Percentiles rank a stretch among this genome's conserved stretches.
Evolutionary conservation across 2,888 invertebrate species (phyloP).

Genomic region (Tenthredo livida): DNA sequence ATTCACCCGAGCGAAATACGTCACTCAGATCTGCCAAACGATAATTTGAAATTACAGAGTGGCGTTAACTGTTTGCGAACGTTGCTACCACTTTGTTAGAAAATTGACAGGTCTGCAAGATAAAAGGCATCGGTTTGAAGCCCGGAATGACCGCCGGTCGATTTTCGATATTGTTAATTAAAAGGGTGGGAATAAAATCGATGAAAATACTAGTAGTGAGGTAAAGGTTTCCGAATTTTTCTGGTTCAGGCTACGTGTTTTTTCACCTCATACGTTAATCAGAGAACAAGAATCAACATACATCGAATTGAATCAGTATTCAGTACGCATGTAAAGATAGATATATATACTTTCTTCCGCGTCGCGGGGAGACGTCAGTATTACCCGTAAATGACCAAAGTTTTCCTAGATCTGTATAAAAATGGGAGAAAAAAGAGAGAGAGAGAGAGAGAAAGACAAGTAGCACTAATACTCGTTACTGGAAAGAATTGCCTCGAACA

Average conservation of each 20-base stretch:
- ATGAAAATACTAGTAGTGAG: background rate
- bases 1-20: background rate
- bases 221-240: background rate
- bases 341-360: background rate
- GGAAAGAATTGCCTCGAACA: slow-evolving; percentile 34
- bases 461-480: slow-evolving; percentile 34
- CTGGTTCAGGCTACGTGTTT: too few relatives aligned
- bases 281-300: background rate
- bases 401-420: slow-evolving; percentile 17
- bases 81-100: slow-evolving; percentile 22
- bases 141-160: background rate
- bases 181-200: slow-evolving; percentile 21
- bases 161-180: slow-evolving; percentile 18
- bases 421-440: background rate
- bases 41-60: slow-evolving; percentile 42
- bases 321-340: background rate
- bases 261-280: background rate
- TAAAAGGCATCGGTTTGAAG: slow-evolving; percentile 12
- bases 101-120: slow-evolving; percentile 23
- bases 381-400: slow-evolving; percentile 25
- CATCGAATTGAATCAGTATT: background rate
- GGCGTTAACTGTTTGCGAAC: slow-evolving; percentile 34
- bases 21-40: slow-evolving; percentile 6
- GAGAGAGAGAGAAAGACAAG: background rate
- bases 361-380: background rate